Evolutionary conservation across 2,888 invertebrate genomes (phyloP), one percentile per base, ranked within the genome.

Genomic region (Drosophila mayaguana): DNA sequence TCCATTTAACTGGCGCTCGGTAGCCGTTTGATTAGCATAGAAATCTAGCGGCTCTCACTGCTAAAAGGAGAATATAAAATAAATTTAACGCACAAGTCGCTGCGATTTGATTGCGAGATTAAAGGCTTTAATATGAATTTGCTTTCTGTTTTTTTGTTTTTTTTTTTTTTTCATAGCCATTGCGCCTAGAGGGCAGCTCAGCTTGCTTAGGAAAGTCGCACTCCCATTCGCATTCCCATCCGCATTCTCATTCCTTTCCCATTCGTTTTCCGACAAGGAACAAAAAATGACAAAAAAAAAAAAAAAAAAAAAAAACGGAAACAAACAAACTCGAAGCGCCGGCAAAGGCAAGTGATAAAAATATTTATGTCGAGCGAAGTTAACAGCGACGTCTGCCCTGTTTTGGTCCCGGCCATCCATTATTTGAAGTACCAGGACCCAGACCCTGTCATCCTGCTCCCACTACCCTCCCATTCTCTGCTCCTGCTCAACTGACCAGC

Each of bases 291-390:
- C 11, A 25, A 54, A 18, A 66, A 40, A 55, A 32, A 32, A 32
- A 32, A 54, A 22, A 66, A 36, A 55, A 32, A 38, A 16, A 45
- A 50, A 46, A 55, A 25, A 46, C 43, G 67, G 67, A 72, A 77
- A 63, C 57, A 77, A 75, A 75, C 56, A 77, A 75, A 62, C 72
- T 45, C 50, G 51, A 62, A 59, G 62, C 70, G 78, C 63, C 51
- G 56, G 65, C 59, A 59, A 69, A 69, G 78, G 66, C 79, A 80
- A 85, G 90, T 85, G 82, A 82, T 83, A 85, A 90, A 90, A 89
- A 90, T 88, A 89, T 89, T 90, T 89, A 89, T 90, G 85, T 80
- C 77, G 71, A 69, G 77, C 79, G 55, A 81, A 86, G 81, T 76
- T 75, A 78, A 79, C 77, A 73, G 80, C 81, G 88, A 87, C 77